Evolutionary conservation across 2,888 invertebrate genomes (phyloP).

Genomic region (Dryobota labecula): DNA sequence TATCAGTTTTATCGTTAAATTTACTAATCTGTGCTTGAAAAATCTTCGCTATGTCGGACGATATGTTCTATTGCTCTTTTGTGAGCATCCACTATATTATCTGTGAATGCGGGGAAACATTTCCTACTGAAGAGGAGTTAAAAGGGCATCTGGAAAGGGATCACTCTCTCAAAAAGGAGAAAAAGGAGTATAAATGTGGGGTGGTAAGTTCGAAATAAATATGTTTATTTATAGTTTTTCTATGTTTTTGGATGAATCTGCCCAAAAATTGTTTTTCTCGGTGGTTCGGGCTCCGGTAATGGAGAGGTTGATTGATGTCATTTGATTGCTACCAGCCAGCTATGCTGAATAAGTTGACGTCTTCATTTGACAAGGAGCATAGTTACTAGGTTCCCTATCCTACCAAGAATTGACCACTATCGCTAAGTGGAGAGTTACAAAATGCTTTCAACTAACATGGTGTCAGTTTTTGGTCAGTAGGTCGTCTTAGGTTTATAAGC

Average conservation of each 20-base stretch:
- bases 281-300: conserved; percentile 13
- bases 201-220: conserved; percentile 66
- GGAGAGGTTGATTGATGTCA: conserved; percentile 2
- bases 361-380: background rate
- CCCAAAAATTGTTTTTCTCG: background rate
- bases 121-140: conserved; percentile 78
- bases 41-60: conserved; percentile 65
- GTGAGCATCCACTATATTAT: conserved; percentile 84
- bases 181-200: conserved; percentile 73
- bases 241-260: background rate
- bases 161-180: conserved; percentile 76
- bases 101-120: conserved; percentile 84
- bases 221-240: conserved; percentile 29
- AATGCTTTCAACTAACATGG: too few relatives aligned
- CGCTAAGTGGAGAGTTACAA: too few relatives aligned
- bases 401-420: background rate
- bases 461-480: too few relatives aligned
- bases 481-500: too few relatives aligned
- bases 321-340: background rate
- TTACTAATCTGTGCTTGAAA: conserved; percentile 78
- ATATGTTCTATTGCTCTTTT: conserved; percentile 80
- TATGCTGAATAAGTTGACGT: background rate
- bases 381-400: background rate
- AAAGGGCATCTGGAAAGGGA: conserved; percentile 76
- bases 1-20: conserved; percentile 57